Evolutionary conservation across 2,888 invertebrate genomes (phyloP), one percentile per base, ranked within the genome.

Genomic region (Lepidocyrtinus sp.): DNA sequence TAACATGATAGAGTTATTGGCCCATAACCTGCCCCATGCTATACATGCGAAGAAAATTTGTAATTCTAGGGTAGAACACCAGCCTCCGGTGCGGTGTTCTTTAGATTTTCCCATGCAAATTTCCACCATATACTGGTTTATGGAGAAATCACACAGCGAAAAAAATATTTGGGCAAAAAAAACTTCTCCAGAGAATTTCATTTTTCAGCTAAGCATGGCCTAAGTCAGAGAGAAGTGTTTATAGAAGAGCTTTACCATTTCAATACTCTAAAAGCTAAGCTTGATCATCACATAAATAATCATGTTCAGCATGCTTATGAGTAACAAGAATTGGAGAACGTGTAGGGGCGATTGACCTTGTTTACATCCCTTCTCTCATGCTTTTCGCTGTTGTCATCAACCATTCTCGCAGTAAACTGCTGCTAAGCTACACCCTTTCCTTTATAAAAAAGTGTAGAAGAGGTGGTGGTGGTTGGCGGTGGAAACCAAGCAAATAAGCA

Each of bases 291-390:
- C 45, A n/a, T 7, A 12, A 12, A 15, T 64, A 2, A 25, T 25
- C n/a, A 64, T 64, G 65, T 19, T 15, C 36, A 65, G 17, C 9
- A 26, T 36, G 26, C 27, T 45, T 50, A 24, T 68, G 19, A 19
- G 65, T 7, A 50, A 26, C 46, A 25, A 24, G 68, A 59, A 62
- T 67, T n/a, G 75, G 67, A 61, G 45, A 55, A 24, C 19, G 71
- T 73, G 75, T 72, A 77, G 85, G 82, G 85, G 85, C 81, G 82
- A 85, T 78, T 84, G 84, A 85, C 85, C 84, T 84, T 85, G 85
- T 85, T 85, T 84, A 85, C 84, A 82, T 83, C 84, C 82, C 85
- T 85, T 85, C 83, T 78, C 74, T 77, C 81, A 17, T 45, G 2
- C 15, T n/a, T 46, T 50, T 68, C 25, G 7, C 45, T 24, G 22